Percentiles rank a stretch among this genome's conserved stretches.
These are phyloP conservation scores for Pseudomyrmex dendroicus DNA, from an alignment of 1,140 invertebrate genomes.

Conservation along the genomic window DNA sequence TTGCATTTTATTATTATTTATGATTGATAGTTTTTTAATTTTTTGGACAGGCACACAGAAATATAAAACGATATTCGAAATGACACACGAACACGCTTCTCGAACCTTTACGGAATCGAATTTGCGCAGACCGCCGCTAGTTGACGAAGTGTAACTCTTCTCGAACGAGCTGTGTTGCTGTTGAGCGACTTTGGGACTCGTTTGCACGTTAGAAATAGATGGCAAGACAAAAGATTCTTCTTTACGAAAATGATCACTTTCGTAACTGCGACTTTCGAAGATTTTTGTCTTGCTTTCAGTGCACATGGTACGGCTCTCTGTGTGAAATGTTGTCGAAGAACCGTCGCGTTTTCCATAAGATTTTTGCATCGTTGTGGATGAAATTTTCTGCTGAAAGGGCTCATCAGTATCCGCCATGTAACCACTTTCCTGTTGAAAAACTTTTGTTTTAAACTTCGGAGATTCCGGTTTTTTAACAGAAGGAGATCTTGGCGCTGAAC, in stretches of 20 bases:
- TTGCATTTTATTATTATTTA: conserved; percentile 1
- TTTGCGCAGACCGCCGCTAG: conserved; percentile 60
- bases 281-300: conserved; percentile 78
- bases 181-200: conserved; percentile 9
- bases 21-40: not conserved
- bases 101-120: conserved; percentile 81
- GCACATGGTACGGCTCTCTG: conserved; percentile 77
- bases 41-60: conserved; percentile 17
- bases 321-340: conserved; percentile 72
- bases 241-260: conserved; percentile 75
- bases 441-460: conserved; percentile 86
- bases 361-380: conserved; percentile 67
- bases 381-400: conserved; percentile 79
- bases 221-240: conserved; percentile 56
- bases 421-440: conserved; percentile 86
- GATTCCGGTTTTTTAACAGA: conserved; percentile 85
- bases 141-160: conserved; percentile 74
- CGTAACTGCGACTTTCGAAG: conserved; percentile 79
- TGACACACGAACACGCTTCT: conserved; percentile 68
- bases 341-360: conserved; percentile 79
- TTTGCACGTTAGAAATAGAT: not conserved
- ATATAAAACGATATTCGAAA: not conserved
- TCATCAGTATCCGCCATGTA: conserved; percentile 91
- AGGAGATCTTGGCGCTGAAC: conserved; percentile 64
- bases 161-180: conserved; percentile 80